Base-by-base conservation (phyloP, 1,140 invertebrate species). In the Branchinecta lynchi region DNA sequence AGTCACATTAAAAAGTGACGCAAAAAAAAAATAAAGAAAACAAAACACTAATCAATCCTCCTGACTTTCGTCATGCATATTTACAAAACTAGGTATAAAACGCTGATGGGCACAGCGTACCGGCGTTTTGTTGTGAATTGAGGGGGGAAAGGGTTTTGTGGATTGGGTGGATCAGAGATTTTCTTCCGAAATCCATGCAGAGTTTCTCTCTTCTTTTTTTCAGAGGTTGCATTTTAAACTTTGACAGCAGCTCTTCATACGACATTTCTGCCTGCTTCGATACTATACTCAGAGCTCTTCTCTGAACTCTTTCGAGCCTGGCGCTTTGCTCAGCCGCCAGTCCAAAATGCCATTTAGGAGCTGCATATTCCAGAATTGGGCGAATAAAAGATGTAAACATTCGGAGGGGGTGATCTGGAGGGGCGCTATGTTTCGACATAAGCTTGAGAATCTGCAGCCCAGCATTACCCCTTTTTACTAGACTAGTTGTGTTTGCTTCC, bases 61-160 rank as follows among this genome's bases (percentile, higher is more conserved):
- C n/a, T n/a, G n/a, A n/a, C n/a, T n/a, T n/a, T n/a, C n/a, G n/a
- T n/a, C n/a, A 51, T 51, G n/a, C 46, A 51, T 51, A 9, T 51
- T 51, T 51, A 51, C n/a, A 51, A 51, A 51, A 51, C 46, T 51
- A 51, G 46, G 46, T 51, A 51, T 51, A 51, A 51, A 51, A 51
- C 46, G n/a, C 46, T 51, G 46, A n/a, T 51, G 46, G 46, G 46
- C 46, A 51, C 46, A 51, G 46, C 46, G 46, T 51, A 51, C 46
- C 46, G 46, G 46, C 46, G 46, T 51, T 51, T 51, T 51, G 46
- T 51, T 51, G 46, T 51, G 46, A n/a, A 51, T 51, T 51, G 46
- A 51, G 46, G 46, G 46, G 46, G 46, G 46, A 51, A 51, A 51
- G n/a, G n/a, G n/a, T n/a, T n/a, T n/a, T n/a, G n/a, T n/a, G n/a